Base-by-base conservation (phyloP, 1,140 invertebrate species). In the Saccostrea echinata region DNA sequence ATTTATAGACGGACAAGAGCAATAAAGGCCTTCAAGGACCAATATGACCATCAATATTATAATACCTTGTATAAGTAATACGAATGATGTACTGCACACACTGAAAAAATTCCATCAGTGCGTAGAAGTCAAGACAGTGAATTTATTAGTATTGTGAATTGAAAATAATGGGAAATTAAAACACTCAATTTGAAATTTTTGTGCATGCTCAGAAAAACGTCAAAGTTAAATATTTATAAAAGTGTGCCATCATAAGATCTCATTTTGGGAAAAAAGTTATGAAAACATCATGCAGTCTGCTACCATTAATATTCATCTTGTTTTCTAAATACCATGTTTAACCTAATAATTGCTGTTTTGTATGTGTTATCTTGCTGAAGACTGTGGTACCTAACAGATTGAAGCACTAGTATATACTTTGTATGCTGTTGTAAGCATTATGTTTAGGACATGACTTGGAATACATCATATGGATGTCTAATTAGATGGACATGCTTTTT, bases 371-470 rank as follows among this genome's bases (percentile, higher is more conserved):
- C 68, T 76, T 33, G 27, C 68, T 33, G 24, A 18, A 33, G 68
- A 76, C 68, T 33, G 27, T 33, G 13, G 11, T 27, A 30, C 11
- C 4, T 76, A 16, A 33, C 64, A 76, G 27, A 12, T 1, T 27
- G 27, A 33, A 30, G 68, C 68, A 76, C 24, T 76, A 18, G 68
- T 30, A 16, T 76, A 16, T 30, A 16, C 13, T 27, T 16, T 61
- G 55, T 27, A 13, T 76, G 55, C 55, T 30, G 68, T 76, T 76
- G 68, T 76, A 76, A 76, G 68, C 68, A 76, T 27, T 76, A 43
- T 43, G 68, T 30, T 27, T 30, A 30, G 27, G 68, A 76, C 13
- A 71, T 71, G 64, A 71, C 64, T 71, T 30, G 24, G 24, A 71
- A 30, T 71, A 30, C 24, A 76, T 76, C 68, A 30, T 33, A 24